phyloP scores from a whole-genome alignment of 2,888 invertebrate species.

The Cynaeus angustus region DNA sequence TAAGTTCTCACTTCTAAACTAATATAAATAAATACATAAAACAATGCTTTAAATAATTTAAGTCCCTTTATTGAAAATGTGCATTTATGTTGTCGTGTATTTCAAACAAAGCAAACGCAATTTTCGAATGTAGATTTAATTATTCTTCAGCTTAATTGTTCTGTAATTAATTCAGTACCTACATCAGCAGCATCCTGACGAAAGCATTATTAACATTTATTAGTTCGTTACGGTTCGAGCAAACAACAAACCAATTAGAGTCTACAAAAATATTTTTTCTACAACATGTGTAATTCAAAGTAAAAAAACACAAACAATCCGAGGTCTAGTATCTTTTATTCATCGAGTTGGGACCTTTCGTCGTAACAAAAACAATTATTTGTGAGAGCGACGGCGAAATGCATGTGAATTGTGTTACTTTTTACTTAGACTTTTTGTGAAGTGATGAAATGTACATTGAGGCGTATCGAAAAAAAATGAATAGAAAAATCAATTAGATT shows the following conservation, averaged over 20 bases:
- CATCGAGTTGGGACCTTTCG: constrained; percentile 8
- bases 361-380: constrained; percentile 15
- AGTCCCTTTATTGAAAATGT: neutral
- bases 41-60: no score
- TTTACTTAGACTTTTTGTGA: constrained; percentile 2
- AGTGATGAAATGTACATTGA: constrained; percentile 20
- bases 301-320: neutral
- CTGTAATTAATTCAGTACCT: constrained; percentile 28
- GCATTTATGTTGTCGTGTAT: neutral
- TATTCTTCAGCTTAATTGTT: constrained; percentile 35
- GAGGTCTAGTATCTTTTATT: constrained; percentile 7
- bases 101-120: constrained; percentile 12
- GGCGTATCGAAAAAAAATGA: constrained; percentile 10
- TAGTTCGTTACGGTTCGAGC: constrained; percentile 25
- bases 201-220: constrained; percentile 39
- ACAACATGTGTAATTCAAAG: constrained; percentile 10
- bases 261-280: constrained; percentile 9
- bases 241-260: constrained; percentile 17
- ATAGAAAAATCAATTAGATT: constrained; percentile 33
- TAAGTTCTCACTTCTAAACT: no score
- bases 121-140: constrained; percentile 36
- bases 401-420: neutral
- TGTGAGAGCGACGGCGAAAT: neutral
- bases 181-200: constrained; percentile 28
- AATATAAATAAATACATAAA: no score